Evolutionary conservation across 1,140 invertebrate species (phyloP).

Genomic region (Harpegnathos saltator): DNA sequence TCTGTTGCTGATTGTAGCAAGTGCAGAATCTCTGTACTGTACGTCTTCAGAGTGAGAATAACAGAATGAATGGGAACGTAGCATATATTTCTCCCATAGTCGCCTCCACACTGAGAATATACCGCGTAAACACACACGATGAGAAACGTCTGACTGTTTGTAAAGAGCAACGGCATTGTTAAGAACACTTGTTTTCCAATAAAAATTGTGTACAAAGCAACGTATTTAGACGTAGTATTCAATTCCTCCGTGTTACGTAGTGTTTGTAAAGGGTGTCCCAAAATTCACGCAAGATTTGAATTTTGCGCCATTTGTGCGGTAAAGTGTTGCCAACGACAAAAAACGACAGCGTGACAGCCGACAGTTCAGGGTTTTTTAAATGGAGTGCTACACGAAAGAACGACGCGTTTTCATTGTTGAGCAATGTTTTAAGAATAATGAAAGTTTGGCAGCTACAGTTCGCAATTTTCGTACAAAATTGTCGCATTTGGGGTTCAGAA

Average conservation of each 20-base stretch:
- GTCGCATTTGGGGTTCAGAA: no score
- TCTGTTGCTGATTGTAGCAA: neutral
- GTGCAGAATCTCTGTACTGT: neutral
- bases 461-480: no score
- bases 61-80: slow-evolving; percentile 11
- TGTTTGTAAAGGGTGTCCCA: no score
- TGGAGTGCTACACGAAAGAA: no score
- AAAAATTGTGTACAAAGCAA: slow-evolving; percentile 38
- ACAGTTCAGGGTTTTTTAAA: no score
- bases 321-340: no score
- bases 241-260: slow-evolving; percentile 15
- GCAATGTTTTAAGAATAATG: no score
- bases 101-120: slow-evolving; percentile 9
- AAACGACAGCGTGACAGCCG: no score
- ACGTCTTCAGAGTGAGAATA: neutral
- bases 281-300: no score
- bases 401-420: no score
- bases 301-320: no score
- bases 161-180: slow-evolving; percentile 34
- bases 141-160: slow-evolving; percentile 27
- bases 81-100: slow-evolving; percentile 25
- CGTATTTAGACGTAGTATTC: slow-evolving; percentile 42
- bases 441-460: no score
- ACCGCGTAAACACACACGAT: neutral
- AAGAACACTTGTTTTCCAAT: slow-evolving; percentile 40